phyloP scores from a whole-genome alignment of 2,797 vertebrate species.

The Erpetoichthys calabaricus region DNA sequence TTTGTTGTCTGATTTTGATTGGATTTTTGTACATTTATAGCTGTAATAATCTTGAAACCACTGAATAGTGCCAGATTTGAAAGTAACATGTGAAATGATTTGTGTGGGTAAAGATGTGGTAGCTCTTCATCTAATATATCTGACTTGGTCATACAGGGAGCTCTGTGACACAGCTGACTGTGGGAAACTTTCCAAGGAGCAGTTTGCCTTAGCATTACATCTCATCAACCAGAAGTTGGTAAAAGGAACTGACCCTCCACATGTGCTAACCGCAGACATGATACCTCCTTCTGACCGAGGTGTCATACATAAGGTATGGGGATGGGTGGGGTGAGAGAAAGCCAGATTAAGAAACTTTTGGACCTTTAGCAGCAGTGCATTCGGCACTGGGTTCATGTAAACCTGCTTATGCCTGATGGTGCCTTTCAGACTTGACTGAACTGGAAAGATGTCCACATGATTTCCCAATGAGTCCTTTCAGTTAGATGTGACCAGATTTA shows the following conservation, averaged over 20 bases:
- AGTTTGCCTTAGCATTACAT: constrained; percentile 90
- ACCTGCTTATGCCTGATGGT: constrained; percentile 29
- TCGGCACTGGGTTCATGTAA: background rate
- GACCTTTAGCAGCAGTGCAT: constrained; percentile 1
- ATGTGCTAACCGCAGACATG: constrained; percentile 78
- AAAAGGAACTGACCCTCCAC: constrained; percentile 83
- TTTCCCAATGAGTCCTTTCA: too few relatives aligned
- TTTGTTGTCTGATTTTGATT: too few relatives aligned
- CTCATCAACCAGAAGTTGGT: constrained; percentile 87
- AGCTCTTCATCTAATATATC: too few relatives aligned
- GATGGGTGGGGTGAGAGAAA: background rate
- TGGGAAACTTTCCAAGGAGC: constrained; percentile 86
- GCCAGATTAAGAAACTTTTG: background rate
- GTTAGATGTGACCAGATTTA: too few relatives aligned
- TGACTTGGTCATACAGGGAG: constrained; percentile 52
- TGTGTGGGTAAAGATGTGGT: too few relatives aligned
- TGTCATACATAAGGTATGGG: constrained; percentile 51
- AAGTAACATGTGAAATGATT: too few relatives aligned
- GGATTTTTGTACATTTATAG: too few relatives aligned
- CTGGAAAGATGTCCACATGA: too few relatives aligned
- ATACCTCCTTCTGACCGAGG: constrained; percentile 81
- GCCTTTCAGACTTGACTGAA: background rate
- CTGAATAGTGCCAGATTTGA: too few relatives aligned
- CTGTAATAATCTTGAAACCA: too few relatives aligned
- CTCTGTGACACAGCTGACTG: constrained; percentile 87